Base-by-base conservation (phyloP, 1,140 invertebrate genomes). In the Oryzaephilus surinamensis region DNA sequence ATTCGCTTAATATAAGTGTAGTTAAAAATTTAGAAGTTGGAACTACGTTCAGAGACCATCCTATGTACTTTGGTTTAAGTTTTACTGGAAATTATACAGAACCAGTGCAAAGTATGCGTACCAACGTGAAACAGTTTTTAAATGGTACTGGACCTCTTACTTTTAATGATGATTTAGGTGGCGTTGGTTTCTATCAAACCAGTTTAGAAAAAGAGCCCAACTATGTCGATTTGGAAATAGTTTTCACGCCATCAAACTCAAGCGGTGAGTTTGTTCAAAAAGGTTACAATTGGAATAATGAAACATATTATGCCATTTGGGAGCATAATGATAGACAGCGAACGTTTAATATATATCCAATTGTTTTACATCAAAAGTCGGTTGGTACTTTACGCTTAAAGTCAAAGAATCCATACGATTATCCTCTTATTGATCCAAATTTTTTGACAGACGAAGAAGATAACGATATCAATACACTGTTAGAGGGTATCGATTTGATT, bases 391-490 rank as follows among this genome's bases (percentile, higher is more conserved):
- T 92, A 15, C 69, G 71, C 8, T 61, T 91, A 2, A 65, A 69
- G 38, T 74, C 67, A 37, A 76, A 61, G 23, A 74, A 89, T 63
- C 84, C 85, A 1, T 72, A 72, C 31, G 70, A 76, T 15, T 77
- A 83, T 52, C 92, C 92, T 0, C 58, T 76, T 12, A 78, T 95
- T 12, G 72, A 87, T 50, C 76, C 86, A 1, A 84, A 84, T 41
- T 88, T 86, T 48, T 75, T 84, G 28, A 59, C 66, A 4, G 60
- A 82, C 58, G 60, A 66, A 3, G 60, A 82, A 55, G 81, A 85
- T 46, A 51, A 80, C 17, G 65, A 74, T 43, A 67, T 79, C n/a
- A 63, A 81, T 0, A 66, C 34, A 11, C 11, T 50, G 5, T 46
- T 41, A 31, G 29, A 43, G 29, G 52, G 50, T 7, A 46, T 52